Percentiles rank a stretch among this genome's conserved stretches.
phyloP scores from a whole-genome alignment of 2,888 invertebrate species.

The Sphaerophoria taeniata region DNA sequence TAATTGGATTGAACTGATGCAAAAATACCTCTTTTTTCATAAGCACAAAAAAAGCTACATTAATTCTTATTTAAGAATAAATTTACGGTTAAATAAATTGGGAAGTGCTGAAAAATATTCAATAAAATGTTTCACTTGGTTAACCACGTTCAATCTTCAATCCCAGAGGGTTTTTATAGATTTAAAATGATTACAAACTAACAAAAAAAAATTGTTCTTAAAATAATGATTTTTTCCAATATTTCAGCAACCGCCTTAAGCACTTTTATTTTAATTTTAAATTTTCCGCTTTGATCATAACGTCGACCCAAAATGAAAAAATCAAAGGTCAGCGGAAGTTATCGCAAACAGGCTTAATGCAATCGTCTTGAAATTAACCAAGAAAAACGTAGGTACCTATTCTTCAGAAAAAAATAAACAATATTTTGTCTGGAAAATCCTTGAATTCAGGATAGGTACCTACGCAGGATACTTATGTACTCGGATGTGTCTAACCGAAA shows the following conservation, averaged over 20 bases:
- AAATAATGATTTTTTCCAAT: neutral
- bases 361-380: no score
- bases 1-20: neutral
- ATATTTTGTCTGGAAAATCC: neutral
- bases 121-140: neutral
- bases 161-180: no score
- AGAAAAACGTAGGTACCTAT: no score
- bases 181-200: no score
- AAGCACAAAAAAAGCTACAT: neutral
- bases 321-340: neutral
- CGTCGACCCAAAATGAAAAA: neutral
- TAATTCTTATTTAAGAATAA: no score
- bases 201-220: no score
- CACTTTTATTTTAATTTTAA: neutral
- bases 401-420: neutral
- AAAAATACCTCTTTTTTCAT: neutral
- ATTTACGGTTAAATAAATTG: neutral
- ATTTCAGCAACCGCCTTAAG: neutral
- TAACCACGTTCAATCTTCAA: no score
- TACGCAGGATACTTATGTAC: neutral
- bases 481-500: conserved; percentile 9
- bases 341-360: no score
- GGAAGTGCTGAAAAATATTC: neutral
- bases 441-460: neutral
- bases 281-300: neutral